A percentile compares a stretch with the other conserved stretches of the same genome.
Evolutionary conservation across 1,140 invertebrate species (phyloP).

Genomic region (Diuraphis noxia): DNA sequence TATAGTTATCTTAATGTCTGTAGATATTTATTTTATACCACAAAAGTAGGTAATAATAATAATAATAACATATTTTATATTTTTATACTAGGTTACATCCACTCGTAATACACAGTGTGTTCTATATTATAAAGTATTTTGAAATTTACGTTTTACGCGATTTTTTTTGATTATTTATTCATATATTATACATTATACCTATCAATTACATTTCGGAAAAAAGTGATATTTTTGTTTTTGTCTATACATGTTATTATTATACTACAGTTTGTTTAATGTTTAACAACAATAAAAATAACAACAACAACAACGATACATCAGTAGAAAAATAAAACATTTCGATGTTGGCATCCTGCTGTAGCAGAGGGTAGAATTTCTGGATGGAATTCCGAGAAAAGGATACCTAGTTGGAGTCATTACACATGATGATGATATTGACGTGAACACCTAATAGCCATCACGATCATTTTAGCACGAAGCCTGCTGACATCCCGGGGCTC

Average conservation of each 20-base stretch:
- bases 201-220: not conserved
- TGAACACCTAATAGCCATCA: not conserved
- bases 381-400: not conserved
- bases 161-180: not conserved
- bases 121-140: not conserved
- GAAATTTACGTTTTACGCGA: not conserved
- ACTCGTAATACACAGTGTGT: not conserved
- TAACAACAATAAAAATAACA: not conserved
- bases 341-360: too few relatives aligned
- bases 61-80: not conserved
- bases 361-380: not conserved
- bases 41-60: not conserved
- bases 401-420: not conserved
- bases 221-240: not conserved
- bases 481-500: constrained; percentile 4
- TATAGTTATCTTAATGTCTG: not conserved
- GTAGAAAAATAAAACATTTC: not conserved
- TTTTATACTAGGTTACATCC: not conserved
- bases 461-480: constrained; percentile 37
- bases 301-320: not conserved
- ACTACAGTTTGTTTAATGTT: not conserved
- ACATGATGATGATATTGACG: not conserved
- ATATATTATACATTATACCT: too few relatives aligned
- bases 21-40: not conserved
- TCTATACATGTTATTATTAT: not conserved